Conservation (phyloP, 2,888 invertebrate species). For the Lycophotia porphyrea region DNA sequence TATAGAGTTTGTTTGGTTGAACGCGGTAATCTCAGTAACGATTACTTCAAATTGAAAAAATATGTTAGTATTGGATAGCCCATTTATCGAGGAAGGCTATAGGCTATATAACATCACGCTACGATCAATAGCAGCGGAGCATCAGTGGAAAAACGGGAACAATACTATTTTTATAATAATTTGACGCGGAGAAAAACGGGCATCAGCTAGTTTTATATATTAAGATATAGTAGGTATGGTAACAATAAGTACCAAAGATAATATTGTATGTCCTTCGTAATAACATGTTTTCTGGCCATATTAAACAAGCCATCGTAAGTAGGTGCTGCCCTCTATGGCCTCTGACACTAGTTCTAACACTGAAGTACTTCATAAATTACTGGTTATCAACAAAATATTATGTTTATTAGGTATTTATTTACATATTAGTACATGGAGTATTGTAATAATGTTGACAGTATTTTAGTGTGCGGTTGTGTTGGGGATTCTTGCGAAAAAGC, state of each 20-base stretch:
- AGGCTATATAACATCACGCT: not conserved
- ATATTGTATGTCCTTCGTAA: constrained; percentile 4
- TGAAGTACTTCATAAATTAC: constrained; percentile 17
- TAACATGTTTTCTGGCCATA: constrained; percentile 20
- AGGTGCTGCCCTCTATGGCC: constrained; percentile 25
- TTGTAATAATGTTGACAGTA: constrained; percentile 22
- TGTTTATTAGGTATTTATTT: constrained; percentile 48
- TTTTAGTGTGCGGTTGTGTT: not conserved
- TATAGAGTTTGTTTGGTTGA: too few relatives aligned
- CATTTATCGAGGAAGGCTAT: too few relatives aligned
- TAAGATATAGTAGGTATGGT: not conserved
- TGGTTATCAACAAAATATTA: constrained; percentile 47
- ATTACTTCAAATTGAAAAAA: too few relatives aligned
- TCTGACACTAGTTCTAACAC: constrained; percentile 31
- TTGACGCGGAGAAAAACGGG: too few relatives aligned
- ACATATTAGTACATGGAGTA: constrained; percentile 28
- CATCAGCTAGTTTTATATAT: too few relatives aligned
- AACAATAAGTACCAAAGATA: constrained; percentile 20
- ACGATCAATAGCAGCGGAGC: too few relatives aligned
- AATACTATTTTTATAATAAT: too few relatives aligned
- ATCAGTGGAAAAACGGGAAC: too few relatives aligned
- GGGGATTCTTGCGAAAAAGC: not conserved
- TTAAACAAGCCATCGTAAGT: constrained; percentile 12
- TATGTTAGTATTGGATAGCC: too few relatives aligned
- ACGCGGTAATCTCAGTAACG: too few relatives aligned